Percentiles rank a stretch among this genome's conserved stretches.
phyloP scores from a whole-genome alignment of 2,888 invertebrate genomes.

The Blastobasis adustella region DNA sequence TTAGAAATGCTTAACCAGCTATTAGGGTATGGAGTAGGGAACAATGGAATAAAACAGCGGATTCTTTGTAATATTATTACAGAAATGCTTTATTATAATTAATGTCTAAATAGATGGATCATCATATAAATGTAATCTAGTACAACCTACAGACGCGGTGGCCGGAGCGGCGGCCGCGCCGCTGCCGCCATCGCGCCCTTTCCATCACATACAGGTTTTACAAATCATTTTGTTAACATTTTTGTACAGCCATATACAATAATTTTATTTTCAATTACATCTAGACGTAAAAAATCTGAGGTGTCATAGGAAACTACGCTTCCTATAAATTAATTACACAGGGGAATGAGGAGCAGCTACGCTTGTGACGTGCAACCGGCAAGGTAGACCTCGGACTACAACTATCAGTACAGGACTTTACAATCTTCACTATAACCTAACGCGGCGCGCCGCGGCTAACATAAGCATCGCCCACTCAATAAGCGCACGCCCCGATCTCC shows the following conservation, averaged over 20 bases:
- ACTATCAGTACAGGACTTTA: constrained; percentile 71
- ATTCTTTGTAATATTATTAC: constrained; percentile 76
- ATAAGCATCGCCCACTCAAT: constrained; percentile 50
- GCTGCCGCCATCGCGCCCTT: constrained; percentile 52
- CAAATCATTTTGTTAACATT: constrained; percentile 70
- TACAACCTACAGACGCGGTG: constrained; percentile 68
- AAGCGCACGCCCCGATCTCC: constrained; percentile 43
- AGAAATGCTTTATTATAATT: constrained; percentile 80
- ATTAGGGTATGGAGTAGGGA: not conserved
- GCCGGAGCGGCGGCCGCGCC: constrained; percentile 46
- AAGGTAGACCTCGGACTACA: constrained; percentile 69
- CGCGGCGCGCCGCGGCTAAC: constrained; percentile 34
- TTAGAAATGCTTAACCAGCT: not conserved
- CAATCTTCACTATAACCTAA: constrained; percentile 71
- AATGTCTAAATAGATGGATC: constrained; percentile 79
- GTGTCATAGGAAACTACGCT: constrained; percentile 73
- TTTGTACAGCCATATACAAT: constrained; percentile 77
- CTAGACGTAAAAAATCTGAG: constrained; percentile 74
- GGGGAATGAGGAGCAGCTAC: constrained; percentile 72
- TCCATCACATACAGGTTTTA: constrained; percentile 73
- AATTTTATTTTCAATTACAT: constrained; percentile 75
- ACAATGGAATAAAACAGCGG: constrained; percentile 45
- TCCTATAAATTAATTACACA: constrained; percentile 72
- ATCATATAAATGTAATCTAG: constrained; percentile 76
- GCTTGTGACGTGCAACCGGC: constrained; percentile 69